Evolutionary conservation across 2,888 invertebrate genomes (phyloP), one percentile per base, ranked within the genome.

Genomic region (Nomada hirtipes): DNA sequence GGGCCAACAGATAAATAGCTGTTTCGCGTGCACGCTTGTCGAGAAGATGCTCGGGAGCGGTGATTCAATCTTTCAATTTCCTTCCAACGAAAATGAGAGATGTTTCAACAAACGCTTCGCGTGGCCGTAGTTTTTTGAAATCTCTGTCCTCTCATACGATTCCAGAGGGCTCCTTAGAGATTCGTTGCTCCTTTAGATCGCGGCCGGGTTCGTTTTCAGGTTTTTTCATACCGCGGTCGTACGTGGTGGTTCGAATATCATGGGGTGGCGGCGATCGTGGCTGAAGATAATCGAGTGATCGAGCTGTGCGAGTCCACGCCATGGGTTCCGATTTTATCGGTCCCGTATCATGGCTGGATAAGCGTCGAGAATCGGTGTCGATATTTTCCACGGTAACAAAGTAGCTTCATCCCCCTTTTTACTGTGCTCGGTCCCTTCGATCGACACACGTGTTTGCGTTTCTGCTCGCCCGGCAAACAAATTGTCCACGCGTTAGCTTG

Each of bases 311-410:
- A 26, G 26, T 15, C 63, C 55, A 52, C 64, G 82, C 81, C 80
- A 80, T 80, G 84, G 82, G 79, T 61, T 57, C 63, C 78, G 87
- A 88, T 89, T 87, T 89, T 87, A 89, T 89, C 85, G 76, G 52
- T 57, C 70, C 80, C 71, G 78, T 86, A 87, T 84, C 85, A 79
- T 59, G 60, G 77, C 76, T 23, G 69, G 85, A 86, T 84, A 84
- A 85, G 77, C 76, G 80, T 18, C 59, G 50, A 61, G 80, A 82
- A 83, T 55, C 70, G 59, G 73, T 75, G 82, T 78, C 71, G 85
- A 86, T 86, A 70, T 68, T 76, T 79, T 59, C 68, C 74, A 72
- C 53, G 64, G 53, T 52, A 60, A 75, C 70, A 69, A 68, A 75
- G 68, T 72, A 68, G 63, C 13, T 44, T 55, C 65, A 42, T 63